Evolutionary conservation across 2,888 invertebrate species (phyloP).

Genomic region (Mythimna lalbum): DNA sequence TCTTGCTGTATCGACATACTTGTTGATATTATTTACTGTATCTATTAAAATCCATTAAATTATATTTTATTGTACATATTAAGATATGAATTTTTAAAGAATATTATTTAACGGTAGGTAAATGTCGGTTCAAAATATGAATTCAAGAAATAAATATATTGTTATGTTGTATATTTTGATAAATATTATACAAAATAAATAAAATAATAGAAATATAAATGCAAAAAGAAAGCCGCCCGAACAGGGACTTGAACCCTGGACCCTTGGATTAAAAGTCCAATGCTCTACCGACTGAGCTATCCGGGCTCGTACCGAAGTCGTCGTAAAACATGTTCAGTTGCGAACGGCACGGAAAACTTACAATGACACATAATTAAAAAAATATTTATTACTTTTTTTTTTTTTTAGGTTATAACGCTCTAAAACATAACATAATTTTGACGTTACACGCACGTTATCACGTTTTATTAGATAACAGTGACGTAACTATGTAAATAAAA

Average conservation of each 20-base stretch:
- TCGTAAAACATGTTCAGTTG: slow-evolving; percentile 46
- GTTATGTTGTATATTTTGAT: neutral
- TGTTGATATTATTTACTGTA: neutral
- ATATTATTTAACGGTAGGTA: neutral
- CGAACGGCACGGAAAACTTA: neutral
- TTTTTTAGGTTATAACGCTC: rapidly evolving
- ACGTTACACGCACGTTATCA: neutral
- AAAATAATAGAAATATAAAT: neutral
- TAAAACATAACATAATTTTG: neutral
- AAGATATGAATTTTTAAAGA: neutral
- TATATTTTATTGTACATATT: too few relatives aligned
- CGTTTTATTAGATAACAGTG: neutral
- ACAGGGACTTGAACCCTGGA: slow-evolving; percentile 92
- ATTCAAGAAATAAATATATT: neutral
- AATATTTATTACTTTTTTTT: neutral
- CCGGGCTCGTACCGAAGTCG: slow-evolving; percentile 77
- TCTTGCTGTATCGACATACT: neutral
- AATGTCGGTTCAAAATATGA: neutral
- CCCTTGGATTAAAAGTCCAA: slow-evolving; percentile 91
- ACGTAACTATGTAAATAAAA: neutral
- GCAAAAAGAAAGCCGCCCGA: slow-evolving; percentile 82
- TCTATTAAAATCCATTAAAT: neutral
- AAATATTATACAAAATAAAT: neutral
- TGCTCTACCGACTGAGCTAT: slow-evolving; percentile 92
- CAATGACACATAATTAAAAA: neutral